phyloP scores from a whole-genome alignment of 2,888 invertebrate species.

The Epistrophella euchroma region DNA sequence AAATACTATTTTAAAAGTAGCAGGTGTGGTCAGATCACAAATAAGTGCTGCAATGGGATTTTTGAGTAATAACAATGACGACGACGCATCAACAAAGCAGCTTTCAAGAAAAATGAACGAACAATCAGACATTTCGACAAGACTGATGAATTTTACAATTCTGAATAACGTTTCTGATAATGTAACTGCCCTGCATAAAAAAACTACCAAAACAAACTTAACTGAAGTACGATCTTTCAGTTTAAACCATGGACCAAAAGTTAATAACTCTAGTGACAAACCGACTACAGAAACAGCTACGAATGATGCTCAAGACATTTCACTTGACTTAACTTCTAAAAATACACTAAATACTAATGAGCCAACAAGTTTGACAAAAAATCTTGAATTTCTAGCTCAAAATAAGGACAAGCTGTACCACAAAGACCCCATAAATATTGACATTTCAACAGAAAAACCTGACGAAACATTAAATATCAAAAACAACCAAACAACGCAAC shows the following conservation, averaged over 20 bases:
- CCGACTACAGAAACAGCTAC: not conserved
- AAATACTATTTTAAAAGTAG: conserved; percentile 49
- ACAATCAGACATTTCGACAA: not conserved
- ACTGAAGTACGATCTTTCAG: not conserved
- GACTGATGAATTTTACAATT: not conserved
- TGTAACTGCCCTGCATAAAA: not conserved
- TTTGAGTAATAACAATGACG: conserved; percentile 29
- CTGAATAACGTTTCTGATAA: not conserved
- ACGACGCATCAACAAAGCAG: not conserved
- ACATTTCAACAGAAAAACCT: not conserved
- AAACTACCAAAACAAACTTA: not conserved
- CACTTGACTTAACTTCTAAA: not conserved
- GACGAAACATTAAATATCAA: not conserved
- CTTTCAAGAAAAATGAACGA: conserved; percentile 14
- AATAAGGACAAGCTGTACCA: not conserved
- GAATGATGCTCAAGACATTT: not conserved
- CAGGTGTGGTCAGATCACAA: conserved; percentile 59
- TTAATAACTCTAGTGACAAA: not conserved
- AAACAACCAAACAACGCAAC: not conserved
- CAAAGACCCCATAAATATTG: not conserved
- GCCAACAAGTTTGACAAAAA: not conserved
- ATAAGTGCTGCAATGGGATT: conserved; percentile 35
- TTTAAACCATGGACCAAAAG: not conserved
- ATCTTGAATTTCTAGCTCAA: no score
- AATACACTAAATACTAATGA: not conserved